Base-by-base conservation (phyloP, 2,113 vertebrate genomes). In the Tragelaphus buxtoni region DNA sequence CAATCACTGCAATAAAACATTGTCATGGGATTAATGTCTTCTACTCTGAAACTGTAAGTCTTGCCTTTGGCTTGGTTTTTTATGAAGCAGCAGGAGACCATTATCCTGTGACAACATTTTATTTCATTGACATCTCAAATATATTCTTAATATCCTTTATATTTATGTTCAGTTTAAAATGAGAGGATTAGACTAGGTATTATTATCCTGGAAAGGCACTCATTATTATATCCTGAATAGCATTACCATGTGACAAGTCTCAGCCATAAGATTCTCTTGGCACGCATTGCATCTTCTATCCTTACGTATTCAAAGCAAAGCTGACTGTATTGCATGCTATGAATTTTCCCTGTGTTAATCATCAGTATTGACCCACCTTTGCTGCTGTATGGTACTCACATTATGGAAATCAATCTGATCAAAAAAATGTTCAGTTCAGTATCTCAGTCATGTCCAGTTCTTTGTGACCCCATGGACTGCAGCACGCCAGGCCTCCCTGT, bases 71-170 rank as follows among this genome's bases (percentile, higher is more conserved):
- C 96, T 97, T 91, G 82, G 49, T 94, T 87, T 96, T 97, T 97
- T 95, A 97, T 89, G 88, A 97, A 97, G 91, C 97, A 97, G 96
- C 88, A 94, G 91, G 97, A 97, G 82, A 94, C 95, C 88, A 96
- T 98, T 98, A 97, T 96, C 96, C 60, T 94, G 91, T 98, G 96
- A 97, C 96, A 98, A 96, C 96, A 97, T 96, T 97, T 97, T 94
- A 98, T 97, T 98, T 98, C 92, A 97, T 81, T 98, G 96, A 88
- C 94, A 81, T 97, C 77, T 97, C 82, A 93, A 97, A 97, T 96
- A 97, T 96, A 94, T 94, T 97, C 96, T 97, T 97, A 97, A 97
- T 97, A 97, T 93, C 82, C 47, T 95, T 97, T 95, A 97, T 96
- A 97, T 97, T 97, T 97, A 95, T 97, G 94, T 95, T 96, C 82